Percentiles rank a stretch among this genome's conserved stretches.
Conservation (phyloP, 2,797 vertebrate genomes). For the Hozukius guyotensis region DNA sequence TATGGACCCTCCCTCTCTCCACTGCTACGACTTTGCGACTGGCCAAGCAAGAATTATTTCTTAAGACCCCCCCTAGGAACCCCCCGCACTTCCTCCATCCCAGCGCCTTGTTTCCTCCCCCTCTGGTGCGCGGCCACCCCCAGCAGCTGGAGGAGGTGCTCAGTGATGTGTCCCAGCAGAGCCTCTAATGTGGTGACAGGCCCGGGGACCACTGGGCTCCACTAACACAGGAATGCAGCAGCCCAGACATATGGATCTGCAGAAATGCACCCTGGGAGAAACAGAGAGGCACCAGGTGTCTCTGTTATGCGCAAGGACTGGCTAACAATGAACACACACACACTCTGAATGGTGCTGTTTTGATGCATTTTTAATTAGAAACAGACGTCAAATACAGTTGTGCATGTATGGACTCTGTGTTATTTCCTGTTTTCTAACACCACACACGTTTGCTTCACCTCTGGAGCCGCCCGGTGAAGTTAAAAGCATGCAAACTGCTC, state of each 20-base stretch:
- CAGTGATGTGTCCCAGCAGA: slow-evolving; percentile 72
- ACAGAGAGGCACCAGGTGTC: slow-evolving; percentile 58
- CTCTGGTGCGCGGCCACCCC: slow-evolving; percentile 46
- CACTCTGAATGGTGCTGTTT: slow-evolving; percentile 3
- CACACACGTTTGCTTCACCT: slow-evolving; percentile 30
- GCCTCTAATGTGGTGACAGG: slow-evolving; percentile 78
- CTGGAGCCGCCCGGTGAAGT: slow-evolving; percentile 50
- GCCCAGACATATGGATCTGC: slow-evolving; percentile 53
- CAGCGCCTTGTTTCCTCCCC: slow-evolving; percentile 23
- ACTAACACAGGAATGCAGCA: slow-evolving; percentile 65
- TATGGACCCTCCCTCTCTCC: slow-evolving; percentile 34
- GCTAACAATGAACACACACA: slow-evolving; percentile 34
- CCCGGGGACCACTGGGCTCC: slow-evolving; percentile 59
- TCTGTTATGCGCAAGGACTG: slow-evolving; percentile 24
- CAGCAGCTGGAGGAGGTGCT: slow-evolving; percentile 75
- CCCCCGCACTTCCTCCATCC: slow-evolving; percentile 51
- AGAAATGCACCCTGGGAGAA: slow-evolving; percentile 64
- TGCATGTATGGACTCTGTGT: slow-evolving; percentile 1
- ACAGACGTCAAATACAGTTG: slow-evolving; percentile 27
- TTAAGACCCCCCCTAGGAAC: slow-evolving; percentile 36
- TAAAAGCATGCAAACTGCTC: slow-evolving; percentile 53
- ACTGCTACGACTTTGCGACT: slow-evolving; percentile 48
- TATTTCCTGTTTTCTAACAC: not conserved
- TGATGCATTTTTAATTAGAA: slow-evolving; percentile 56
- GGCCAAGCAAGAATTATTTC: slow-evolving; percentile 57